A percentile compares a stretch with the other conserved stretches of the same genome.
Conservation (phyloP, 2,113 vertebrate genomes). For the Pseudopipra pipra region DNA sequence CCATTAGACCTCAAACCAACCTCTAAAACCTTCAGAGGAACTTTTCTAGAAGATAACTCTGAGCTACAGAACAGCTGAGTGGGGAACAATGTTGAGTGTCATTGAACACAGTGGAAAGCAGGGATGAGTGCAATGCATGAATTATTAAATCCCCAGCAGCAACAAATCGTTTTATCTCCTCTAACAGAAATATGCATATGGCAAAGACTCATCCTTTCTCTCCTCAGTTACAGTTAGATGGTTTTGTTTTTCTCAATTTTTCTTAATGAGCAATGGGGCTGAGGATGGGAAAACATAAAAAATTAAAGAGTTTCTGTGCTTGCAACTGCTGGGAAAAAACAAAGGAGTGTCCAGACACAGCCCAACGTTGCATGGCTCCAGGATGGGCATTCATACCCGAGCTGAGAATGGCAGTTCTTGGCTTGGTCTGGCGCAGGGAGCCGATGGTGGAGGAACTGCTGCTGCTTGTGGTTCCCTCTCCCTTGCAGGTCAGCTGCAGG, state of each 20-base stretch:
- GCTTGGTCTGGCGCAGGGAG: constrained; percentile 78
- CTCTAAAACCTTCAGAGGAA: constrained; percentile 39
- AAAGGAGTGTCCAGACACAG: neutral
- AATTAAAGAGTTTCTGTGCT: neutral
- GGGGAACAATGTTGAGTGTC: neutral
- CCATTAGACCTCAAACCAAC: constrained; percentile 44
- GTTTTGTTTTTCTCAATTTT: neutral
- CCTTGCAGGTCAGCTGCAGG: constrained; percentile 95
- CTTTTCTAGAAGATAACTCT: constrained; percentile 35
- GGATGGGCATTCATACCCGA: constrained; percentile 77
- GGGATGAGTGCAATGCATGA: neutral
- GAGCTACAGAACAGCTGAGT: constrained; percentile 7
- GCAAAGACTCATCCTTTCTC: neutral
- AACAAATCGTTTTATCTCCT: neutral
- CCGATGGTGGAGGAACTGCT: constrained; percentile 69
- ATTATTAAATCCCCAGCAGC: constrained; percentile 30
- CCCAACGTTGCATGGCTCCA: neutral
- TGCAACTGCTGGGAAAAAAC: neutral
- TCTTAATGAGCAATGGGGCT: neutral
- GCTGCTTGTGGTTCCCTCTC: constrained; percentile 83
- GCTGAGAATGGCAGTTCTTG: constrained; percentile 81
- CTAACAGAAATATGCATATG: neutral
- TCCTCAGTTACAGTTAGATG: neutral
- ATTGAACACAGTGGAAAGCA: neutral
- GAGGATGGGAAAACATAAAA: neutral